Base-by-base conservation (phyloP, 2,113 vertebrate genomes). In the Coryphaenoides rupestris region DNA sequence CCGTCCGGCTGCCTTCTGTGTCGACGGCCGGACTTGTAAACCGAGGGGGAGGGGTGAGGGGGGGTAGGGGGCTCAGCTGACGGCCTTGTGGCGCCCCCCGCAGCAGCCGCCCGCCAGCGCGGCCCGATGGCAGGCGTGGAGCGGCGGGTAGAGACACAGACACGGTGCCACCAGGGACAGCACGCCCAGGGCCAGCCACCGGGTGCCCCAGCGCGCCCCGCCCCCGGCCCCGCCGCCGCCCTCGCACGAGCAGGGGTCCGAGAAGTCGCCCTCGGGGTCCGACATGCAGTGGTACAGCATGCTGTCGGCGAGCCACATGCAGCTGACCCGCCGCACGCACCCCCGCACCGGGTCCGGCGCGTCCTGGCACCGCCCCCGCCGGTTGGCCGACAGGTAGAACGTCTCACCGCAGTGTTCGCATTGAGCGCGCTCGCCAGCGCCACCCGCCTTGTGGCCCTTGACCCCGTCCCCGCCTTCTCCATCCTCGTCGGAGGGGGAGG, bases 201-300 rank as follows among this genome's bases (percentile, higher is more conserved):
- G 95, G 33, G 96, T 93, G 88, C 96, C 97, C 76, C 95, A 92
- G 61, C 95, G 94, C 71, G 84, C 76, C n/a, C 87, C 86, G 0
- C 82, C 80, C 2, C 69, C 86, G 0, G 80, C 80, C 2, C 69
- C 84, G 97, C 87, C 1, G 83, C 91, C 85, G 21, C 94, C 95
- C 68, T 99, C 96, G 1, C 97, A 99, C 7, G 96, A 98, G 87
- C 97, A 99, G 58, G 96, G 95, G 90, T 99, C 96, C 1, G 93
- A 96, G 55, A 97, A 99, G 87, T 99, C 97, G 56, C 97, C 97
- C 89, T 99, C 97, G 0, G 97, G 94, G 86, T 99, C 97, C 0
- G 97, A 99, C 97, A 99, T 98, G 89, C 97, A 99, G 93, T 99
- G 97, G 82, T 99, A 99, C 62, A 99, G 95, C 93, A 99, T 92